Percentiles rank a stretch among this genome's conserved stretches.
These are phyloP conservation scores for Lutjanus campechanus DNA, from an alignment of 2,797 vertebrate genomes.

Conservation along the genomic window DNA sequence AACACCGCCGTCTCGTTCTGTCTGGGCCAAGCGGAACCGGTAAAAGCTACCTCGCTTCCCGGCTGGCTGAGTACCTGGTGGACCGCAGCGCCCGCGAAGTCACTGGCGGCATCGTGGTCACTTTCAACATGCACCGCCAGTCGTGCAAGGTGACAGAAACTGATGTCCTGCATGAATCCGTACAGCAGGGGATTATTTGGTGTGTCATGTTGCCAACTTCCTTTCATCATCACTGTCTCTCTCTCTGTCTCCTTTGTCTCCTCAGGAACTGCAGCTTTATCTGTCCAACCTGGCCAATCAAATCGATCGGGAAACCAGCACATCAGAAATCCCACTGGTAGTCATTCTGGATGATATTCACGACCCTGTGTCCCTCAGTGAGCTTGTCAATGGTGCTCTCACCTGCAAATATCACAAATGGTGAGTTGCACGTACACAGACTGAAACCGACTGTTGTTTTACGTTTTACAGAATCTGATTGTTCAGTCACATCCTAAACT, in stretches of 20 bases:
- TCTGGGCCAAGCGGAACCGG: conserved; percentile 97
- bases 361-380: conserved; percentile 93
- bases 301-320: conserved; percentile 93
- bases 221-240: background rate
- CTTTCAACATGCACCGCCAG: conserved; percentile 99
- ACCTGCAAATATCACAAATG: conserved; percentile 99
- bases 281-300: conserved; percentile 98
- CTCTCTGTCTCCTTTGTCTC: background rate
- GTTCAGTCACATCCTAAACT: conserved; percentile 3
- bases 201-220: background rate
- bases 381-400: conserved; percentile 96
- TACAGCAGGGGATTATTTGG: background rate
- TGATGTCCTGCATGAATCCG: background rate
- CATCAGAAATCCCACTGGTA: conserved; percentile 92
- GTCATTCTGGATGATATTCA: conserved; percentile 95
- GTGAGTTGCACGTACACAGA: conserved; percentile 78
- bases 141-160: conserved; percentile 93
- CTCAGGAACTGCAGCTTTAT: conserved; percentile 96
- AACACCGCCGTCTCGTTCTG: conserved; percentile 95
- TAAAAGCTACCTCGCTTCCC: conserved; percentile 95
- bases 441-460: background rate
- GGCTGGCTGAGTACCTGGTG: conserved; percentile 96
- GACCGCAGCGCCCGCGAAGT: conserved; percentile 94
- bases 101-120: conserved; percentile 91
- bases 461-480: too few relatives aligned